These are phyloP conservation scores for Oophaga pumilio DNA, from an alignment of 2,113 vertebrate species.

Conservation along the genomic window DNA sequence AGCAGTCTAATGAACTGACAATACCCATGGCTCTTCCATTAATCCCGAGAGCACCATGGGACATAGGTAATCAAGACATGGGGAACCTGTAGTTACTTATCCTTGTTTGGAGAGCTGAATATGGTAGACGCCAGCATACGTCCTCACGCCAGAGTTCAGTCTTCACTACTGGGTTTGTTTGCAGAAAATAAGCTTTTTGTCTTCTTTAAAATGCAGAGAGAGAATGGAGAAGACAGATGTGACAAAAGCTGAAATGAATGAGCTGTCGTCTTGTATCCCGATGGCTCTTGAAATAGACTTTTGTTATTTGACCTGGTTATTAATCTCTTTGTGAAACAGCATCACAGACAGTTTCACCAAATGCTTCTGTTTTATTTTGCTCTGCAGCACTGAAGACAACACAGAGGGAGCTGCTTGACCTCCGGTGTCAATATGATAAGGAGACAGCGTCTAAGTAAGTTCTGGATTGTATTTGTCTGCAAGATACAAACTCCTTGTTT, in stretches of 20 bases:
- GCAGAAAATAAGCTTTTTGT: constrained; percentile 11
- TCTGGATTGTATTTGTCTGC: not conserved
- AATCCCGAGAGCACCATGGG: not conserved
- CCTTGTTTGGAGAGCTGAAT: not conserved
- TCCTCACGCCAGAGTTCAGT: not conserved
- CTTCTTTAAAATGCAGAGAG: constrained; percentile 43
- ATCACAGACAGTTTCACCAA: constrained; percentile 39
- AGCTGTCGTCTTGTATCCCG: constrained; percentile 31
- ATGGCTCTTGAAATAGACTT: constrained; percentile 43
- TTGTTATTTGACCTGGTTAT: constrained; percentile 49
- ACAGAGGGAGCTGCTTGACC: constrained; percentile 89
- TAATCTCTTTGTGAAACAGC: constrained; percentile 38
- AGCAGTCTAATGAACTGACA: no score
- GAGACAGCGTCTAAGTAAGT: constrained; percentile 91
- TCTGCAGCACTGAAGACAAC: constrained; percentile 87
- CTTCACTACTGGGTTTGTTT: constrained; percentile 24
- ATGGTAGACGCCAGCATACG: not conserved
- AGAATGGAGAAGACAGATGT: constrained; percentile 42
- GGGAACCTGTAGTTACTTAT: not conserved
- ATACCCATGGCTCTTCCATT: not conserved
- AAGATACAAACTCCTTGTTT: constrained; percentile 22
- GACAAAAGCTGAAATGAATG: constrained; percentile 37
- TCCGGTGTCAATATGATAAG: constrained; percentile 91
- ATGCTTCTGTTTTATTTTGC: constrained; percentile 39
- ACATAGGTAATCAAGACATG: not conserved